A percentile compares a stretch with the other conserved stretches of the same genome.
Conservation (phyloP, 2,113 vertebrate species). For the Oreotrochilus melanogaster region DNA sequence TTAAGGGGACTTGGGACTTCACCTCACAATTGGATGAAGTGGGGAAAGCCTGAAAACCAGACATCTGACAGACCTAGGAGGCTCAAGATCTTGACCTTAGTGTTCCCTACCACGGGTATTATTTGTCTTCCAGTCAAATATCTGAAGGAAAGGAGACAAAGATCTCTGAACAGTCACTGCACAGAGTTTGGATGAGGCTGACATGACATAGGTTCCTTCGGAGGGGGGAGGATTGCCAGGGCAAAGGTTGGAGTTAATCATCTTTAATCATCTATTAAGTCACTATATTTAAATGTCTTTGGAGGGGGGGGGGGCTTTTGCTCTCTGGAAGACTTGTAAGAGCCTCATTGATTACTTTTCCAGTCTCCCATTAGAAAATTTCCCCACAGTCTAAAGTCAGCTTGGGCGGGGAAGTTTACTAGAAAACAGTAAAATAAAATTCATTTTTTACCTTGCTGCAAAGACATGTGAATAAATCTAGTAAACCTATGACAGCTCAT, state of each 20-base stretch:
- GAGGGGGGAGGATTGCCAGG: not conserved
- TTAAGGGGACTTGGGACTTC: not conserved
- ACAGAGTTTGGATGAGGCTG: not conserved
- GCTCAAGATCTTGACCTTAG: not conserved
- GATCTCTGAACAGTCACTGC: not conserved
- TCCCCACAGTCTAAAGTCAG: not conserved
- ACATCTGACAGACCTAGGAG: not conserved
- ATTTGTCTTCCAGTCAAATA: not conserved
- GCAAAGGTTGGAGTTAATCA: not conserved
- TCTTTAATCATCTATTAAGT: not conserved
- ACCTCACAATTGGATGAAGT: not conserved
- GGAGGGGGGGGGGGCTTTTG: not conserved
- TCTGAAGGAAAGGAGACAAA: not conserved
- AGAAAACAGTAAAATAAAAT: not conserved
- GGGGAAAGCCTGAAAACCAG: not conserved
- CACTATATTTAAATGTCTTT: not conserved
- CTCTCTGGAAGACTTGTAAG: not conserved
- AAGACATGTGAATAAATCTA: not conserved
- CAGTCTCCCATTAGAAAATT: not conserved
- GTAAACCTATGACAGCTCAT: not conserved
- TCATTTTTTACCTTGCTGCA: not conserved
- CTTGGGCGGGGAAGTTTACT: not conserved
- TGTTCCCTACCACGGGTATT: not conserved
- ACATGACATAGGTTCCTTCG: not conserved
- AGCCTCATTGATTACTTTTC: not conserved